Conservation (phyloP, 2,888 invertebrate genomes). For the Dastarcus helophoroides region DNA sequence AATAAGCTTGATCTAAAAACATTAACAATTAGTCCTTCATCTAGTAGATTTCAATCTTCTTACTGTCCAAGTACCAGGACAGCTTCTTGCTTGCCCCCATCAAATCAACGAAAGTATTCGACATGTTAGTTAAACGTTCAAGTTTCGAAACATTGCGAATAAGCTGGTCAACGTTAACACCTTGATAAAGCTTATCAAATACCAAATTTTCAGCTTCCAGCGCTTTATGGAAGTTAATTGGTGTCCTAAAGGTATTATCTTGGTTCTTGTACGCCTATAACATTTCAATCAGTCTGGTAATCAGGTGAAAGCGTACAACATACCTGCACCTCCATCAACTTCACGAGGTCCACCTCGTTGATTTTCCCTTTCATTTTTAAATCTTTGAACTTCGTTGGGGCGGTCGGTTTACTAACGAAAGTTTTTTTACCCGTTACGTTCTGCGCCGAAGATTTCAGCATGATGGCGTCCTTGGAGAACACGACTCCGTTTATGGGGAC, state of each 20-base stretch:
- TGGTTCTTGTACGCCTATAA: constrained; percentile 25
- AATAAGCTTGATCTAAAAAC: constrained; percentile 29
- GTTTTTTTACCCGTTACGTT: constrained; percentile 32
- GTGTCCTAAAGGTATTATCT: constrained; percentile 22
- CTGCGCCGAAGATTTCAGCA: constrained; percentile 34
- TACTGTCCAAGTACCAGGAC: background rate
- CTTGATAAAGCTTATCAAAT: constrained; percentile 25
- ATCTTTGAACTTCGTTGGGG: constrained; percentile 21
- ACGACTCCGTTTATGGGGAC: constrained; percentile 28
- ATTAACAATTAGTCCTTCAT: background rate
- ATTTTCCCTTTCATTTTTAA: constrained; percentile 26
- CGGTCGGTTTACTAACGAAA: constrained; percentile 17
- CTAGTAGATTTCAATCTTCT: too few species aligned
- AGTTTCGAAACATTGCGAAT: constrained; percentile 25
- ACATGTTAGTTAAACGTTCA: too few species aligned
- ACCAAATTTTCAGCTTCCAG: constrained; percentile 27
- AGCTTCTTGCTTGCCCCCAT: constrained; percentile 3
- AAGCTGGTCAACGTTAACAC: constrained; percentile 27
- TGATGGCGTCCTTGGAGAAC: constrained; percentile 28
- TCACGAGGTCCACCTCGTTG: constrained; percentile 25
- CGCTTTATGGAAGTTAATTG: constrained; percentile 25
- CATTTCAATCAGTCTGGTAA: background rate
- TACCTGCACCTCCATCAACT: constrained; percentile 30
- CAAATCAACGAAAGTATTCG: constrained; percentile 11
- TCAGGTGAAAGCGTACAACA: constrained; percentile 5